Evolutionary conservation across 2,888 invertebrate genomes (phyloP), one percentile per base, ranked within the genome.

Genomic region (Latheticus oryzae): DNA sequence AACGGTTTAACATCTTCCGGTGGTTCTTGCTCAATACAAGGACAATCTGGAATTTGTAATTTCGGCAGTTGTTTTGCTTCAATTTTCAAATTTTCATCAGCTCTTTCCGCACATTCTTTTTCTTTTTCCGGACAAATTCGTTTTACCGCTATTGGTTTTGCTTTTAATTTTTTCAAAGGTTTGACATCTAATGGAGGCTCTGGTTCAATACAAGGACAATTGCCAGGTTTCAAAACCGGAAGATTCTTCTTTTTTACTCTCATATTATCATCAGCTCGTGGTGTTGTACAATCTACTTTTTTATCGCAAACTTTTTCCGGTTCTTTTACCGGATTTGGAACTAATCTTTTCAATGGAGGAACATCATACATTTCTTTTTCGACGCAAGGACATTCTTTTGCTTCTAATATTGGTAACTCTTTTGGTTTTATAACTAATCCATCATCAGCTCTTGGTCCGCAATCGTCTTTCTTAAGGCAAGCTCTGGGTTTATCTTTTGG

Each of bases 381-480:
- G 16, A 63, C 37, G 33, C 70, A 69, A 3, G 69, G 70, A 56
- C 72, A 72, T 13, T 64, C 62, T 3, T 61, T 63, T 3, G 67
- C 53, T 24, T 58, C 55, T n/a, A 69, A 30, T 8, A 38, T 24
- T 1, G 68, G 71, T 1, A 72, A 56, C 9, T 60, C 54, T 35
- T 62, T 63, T n/a, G 8, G 38, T 52, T 38, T 38, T 3, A 63
- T 28, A 13, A 35, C 35, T 26, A 63, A n/a, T 1, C 59, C 57
- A 11, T 43, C 61, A 21, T 66, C 63, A 0, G 63, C 60, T 43
- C 66, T 40, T 19, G 53, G 33, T 4, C 26, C 45, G 19, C 38
- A 38, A 5, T 5, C 19, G 11, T 38, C 23, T 13, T 38, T n/a
- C 2, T 19, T 5, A 19, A 16, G 8, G 28, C 52, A 52, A 40